Base-by-base conservation (phyloP, 2,888 invertebrate species). In the Scaptomyza polygonia region DNA sequence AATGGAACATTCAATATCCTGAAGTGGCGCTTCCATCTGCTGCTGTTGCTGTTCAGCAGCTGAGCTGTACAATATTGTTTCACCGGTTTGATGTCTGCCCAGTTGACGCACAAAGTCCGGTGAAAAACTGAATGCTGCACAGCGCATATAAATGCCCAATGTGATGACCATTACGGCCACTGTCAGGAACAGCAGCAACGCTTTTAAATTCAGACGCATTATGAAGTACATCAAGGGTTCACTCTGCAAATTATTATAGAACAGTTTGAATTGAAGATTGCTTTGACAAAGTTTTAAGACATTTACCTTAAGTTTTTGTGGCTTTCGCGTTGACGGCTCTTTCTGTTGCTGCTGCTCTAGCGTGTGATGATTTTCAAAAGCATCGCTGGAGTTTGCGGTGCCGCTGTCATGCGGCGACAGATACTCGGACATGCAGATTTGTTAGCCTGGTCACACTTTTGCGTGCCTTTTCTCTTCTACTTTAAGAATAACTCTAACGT, bases 1-100 rank as follows among this genome's bases (percentile, higher is more conserved):
- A 89, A 98, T 97, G 73, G 94, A 93, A 90, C 98, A 98, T 89
- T 96, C 96, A 81, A 97, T 95, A 88, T 95, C 95, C 88, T 95
- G 89, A 40, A 90, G 61, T 0, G 65, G 61, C 18, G 53, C 34
- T 27, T 34, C 30, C 51, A 53, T 4, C 55, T 48, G 59, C n/a
- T 65, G 5, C 49, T 51, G 62, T 14, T 65, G 52, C 67, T 77
- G 58, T 29, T 67, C 57, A 44, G 62, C 54, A 63, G 21, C 57
- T 0, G 58, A 44, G 3, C 61, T 43, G 66, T 72, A 7, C 43
- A 63, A 12, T n/a, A 48, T 18, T 6, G 58, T 47, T 3, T 75
- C 75, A 5, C 11, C 11, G 3, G 55, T 11, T 9, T 63, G 71
- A 21, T 73, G 81, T 30, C 86, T 78, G 73, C 91, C 88, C 89